phyloP scores from a whole-genome alignment of 2,797 vertebrate species.

The Takifugu ocellatus region DNA sequence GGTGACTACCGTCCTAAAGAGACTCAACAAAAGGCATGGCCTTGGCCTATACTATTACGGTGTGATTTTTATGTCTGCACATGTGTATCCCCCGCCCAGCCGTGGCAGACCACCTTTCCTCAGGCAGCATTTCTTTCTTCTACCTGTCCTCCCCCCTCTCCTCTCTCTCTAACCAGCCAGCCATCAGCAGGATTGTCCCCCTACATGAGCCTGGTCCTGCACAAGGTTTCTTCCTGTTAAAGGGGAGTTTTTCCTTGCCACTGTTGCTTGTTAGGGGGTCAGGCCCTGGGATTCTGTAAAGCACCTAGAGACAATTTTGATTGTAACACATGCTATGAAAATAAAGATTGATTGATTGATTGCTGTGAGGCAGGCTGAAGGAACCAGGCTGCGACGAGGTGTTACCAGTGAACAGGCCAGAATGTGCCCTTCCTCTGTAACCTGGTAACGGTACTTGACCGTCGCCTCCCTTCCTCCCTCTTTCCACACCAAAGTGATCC shows the following conservation, averaged over 20 bases:
- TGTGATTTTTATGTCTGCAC: constrained; percentile 27
- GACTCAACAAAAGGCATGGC: constrained; percentile 57
- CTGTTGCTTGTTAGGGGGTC: no score
- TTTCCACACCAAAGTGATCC: constrained; percentile 20
- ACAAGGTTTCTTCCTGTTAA: no score
- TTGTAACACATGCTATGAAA: no score
- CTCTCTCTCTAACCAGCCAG: no score
- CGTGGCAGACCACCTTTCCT: constrained; percentile 46
- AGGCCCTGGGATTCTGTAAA: no score
- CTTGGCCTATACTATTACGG: constrained; percentile 55
- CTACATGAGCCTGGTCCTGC: no score
- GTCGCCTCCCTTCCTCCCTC: constrained; percentile 18
- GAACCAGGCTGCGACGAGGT: constrained; percentile 51
- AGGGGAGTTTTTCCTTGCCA: no score
- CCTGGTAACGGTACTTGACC: constrained; percentile 10
- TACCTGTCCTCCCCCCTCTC: no score
- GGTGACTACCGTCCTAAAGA: constrained; percentile 62
- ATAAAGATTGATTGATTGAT: constrained; percentile 13
- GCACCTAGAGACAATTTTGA: no score
- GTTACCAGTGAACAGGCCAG: constrained; percentile 45
- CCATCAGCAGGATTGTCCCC: no score
- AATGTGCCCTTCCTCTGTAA: constrained; percentile 47
- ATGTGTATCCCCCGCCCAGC: constrained; percentile 28
- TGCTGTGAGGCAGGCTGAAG: constrained; percentile 38
- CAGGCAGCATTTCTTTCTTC: constrained; percentile 11